Evolutionary conservation across 1,140 invertebrate species (phyloP).

Genomic region (Pseudobourletiella spinata): DNA sequence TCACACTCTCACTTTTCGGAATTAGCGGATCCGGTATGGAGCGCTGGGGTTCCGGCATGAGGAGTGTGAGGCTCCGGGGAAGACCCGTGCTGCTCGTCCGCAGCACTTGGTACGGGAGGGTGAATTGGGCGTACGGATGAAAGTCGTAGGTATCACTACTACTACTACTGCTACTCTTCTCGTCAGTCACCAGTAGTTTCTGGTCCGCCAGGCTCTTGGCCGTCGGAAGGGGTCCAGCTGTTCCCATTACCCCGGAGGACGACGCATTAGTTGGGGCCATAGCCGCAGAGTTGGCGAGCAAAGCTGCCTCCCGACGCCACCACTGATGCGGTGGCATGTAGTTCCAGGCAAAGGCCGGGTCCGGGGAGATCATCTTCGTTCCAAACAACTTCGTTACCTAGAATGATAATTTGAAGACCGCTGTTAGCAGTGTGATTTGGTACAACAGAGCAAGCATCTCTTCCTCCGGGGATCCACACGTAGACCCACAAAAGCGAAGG

Average conservation of each 20-base stretch:
- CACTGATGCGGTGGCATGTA: background rate
- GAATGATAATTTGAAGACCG: too few species aligned
- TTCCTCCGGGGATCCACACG: too few species aligned
- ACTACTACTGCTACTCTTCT: background rate
- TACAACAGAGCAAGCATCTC: too few species aligned
- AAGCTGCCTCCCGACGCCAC: background rate
- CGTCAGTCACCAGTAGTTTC: background rate
- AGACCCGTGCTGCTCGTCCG: background rate
- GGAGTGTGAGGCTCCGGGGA: slow-evolving; percentile 1
- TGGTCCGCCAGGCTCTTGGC: background rate
- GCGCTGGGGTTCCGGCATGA: background rate
- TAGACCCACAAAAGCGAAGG: too few species aligned
- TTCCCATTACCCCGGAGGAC: too few species aligned
- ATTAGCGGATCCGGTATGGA: too few species aligned
- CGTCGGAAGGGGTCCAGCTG: too few species aligned
- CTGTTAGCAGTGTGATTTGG: too few species aligned
- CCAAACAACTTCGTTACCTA: slow-evolving; percentile 20
- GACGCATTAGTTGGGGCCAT: background rate
- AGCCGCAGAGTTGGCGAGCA: background rate
- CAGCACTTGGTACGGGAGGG: background rate
- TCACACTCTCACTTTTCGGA: background rate
- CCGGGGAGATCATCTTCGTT: too few species aligned
- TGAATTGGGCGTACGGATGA: background rate
- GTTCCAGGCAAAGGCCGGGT: background rate
- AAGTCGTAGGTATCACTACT: background rate